Evolutionary conservation across 2,888 invertebrate species (phyloP).

Genomic region (Eupeodes luniger): DNA sequence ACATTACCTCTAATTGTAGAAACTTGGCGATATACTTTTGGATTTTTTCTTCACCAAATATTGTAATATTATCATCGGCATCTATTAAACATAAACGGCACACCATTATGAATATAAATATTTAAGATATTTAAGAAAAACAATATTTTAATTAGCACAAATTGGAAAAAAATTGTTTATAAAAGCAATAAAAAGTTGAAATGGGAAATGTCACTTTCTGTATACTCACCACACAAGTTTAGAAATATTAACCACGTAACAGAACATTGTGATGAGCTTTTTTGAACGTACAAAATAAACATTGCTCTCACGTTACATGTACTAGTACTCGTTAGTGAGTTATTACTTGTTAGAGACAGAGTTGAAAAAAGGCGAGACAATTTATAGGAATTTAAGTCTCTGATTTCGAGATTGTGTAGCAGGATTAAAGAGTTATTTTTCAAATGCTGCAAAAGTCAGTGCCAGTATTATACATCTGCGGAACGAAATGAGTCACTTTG

Average conservation of each 20-base stretch:
- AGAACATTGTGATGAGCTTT: background rate
- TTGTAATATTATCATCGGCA: slow-evolving; percentile 23
- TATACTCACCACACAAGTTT: background rate
- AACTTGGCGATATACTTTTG: slow-evolving; percentile 49
- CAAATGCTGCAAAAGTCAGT: too few species aligned
- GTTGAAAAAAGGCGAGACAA: too few species aligned
- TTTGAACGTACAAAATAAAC: background rate
- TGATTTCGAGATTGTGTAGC: too few species aligned
- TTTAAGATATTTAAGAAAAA: background rate
- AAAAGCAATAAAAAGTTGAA: background rate
- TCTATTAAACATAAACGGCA: slow-evolving; percentile 66
- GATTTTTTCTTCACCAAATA: slow-evolving; percentile 63
- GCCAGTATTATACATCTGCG: too few species aligned
- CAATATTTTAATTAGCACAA: background rate
- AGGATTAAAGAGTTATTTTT: too few species aligned
- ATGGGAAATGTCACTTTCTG: slow-evolving; percentile 1
- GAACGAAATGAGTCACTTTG: too few species aligned
- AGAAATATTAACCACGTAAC: background rate
- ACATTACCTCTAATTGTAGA: slow-evolving; percentile 51
- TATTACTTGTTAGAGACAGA: too few species aligned
- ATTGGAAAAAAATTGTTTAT: slow-evolving; percentile 4
- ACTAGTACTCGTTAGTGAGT: too few species aligned
- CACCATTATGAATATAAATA: slow-evolving; percentile 37
- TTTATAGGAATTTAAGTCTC: too few species aligned
- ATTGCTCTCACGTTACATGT: too few species aligned